Evolutionary conservation across 1,140 invertebrate genomes (phyloP), one percentile per base, ranked within the genome.

Genomic region (Drosophila ogumai): DNA sequence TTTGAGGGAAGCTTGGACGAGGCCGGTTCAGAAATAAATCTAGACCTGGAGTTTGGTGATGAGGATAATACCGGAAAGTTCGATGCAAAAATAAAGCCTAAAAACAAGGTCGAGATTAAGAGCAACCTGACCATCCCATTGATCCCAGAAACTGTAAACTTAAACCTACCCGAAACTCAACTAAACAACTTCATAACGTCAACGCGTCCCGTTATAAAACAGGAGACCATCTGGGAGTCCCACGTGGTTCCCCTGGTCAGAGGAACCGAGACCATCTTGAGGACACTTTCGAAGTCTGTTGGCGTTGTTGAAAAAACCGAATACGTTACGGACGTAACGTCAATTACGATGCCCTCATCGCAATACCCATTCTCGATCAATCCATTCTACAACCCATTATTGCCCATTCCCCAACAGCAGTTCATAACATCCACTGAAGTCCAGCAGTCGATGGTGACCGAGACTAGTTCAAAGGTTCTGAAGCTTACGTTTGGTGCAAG

Each of bases 401-500:
- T 88, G 25, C 68, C 65, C 31, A 41, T 93, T 5, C 92, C 84
- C 3, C 94, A 95, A 74, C 95, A 95, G 32, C 96, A 97, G 71
- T 96, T 96, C 79, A 97, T 96, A 6, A 97, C 96, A n/a, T 96
- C 96, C 0, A 96, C 97, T 0, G 93, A 97, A 15, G 94, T 97
- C 1, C 95, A 96, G 46, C 96, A 96, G 78, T 97, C 96, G 0
- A 93, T 96, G 75, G 94, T 97, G 6, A 97, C 96, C 2, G 94
- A 96, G 55, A 97, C 97, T 0, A 95, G 97, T 36, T 97, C 96
- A 49, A 96, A 96, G 92, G 94, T 98, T 19, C 92, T 98, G 19
- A 97, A 97, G 90, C 93, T 98, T 13, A 97, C 96, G 2, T 98
- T 98, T 90, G 97, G 97, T 6, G 97, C 97, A 22, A 97, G 97